These are phyloP conservation scores for Tringa solitaria DNA, from an alignment of 2,113 vertebrate species.

Conservation along the genomic window DNA sequence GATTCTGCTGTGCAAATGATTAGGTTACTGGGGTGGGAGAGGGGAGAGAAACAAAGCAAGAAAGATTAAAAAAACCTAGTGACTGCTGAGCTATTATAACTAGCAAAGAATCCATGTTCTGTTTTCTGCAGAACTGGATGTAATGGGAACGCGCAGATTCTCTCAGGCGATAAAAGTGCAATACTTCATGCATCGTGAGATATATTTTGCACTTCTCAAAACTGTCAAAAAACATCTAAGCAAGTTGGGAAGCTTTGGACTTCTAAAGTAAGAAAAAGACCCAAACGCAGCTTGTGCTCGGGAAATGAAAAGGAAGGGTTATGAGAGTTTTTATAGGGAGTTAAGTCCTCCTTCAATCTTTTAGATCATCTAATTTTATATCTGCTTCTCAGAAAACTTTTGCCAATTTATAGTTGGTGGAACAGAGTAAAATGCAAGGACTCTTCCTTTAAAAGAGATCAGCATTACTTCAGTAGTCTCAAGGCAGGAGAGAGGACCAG, in stretches of 20 bases:
- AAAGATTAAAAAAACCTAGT: background rate
- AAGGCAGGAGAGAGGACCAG: background rate
- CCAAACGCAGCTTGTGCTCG: background rate
- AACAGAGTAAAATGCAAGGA: background rate
- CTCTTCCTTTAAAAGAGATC: background rate
- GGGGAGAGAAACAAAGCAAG: background rate
- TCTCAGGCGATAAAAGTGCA: background rate
- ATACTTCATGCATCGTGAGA: background rate
- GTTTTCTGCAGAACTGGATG: background rate
- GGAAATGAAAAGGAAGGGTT: background rate
- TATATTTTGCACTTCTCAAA: background rate
- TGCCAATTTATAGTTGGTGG: background rate
- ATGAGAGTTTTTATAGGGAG: background rate
- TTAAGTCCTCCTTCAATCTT: background rate
- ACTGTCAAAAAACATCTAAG: background rate
- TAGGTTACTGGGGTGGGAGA: background rate
- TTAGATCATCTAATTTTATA: background rate
- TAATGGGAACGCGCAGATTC: rapidly evolving
- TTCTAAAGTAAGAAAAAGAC: background rate
- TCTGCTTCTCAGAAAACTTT: background rate
- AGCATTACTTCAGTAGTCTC: background rate
- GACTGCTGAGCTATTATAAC: background rate
- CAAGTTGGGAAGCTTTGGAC: background rate
- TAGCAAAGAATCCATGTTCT: background rate
- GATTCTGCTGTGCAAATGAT: background rate